phyloP scores from a whole-genome alignment of 2,888 invertebrate genomes.

The Acleris literana region DNA sequence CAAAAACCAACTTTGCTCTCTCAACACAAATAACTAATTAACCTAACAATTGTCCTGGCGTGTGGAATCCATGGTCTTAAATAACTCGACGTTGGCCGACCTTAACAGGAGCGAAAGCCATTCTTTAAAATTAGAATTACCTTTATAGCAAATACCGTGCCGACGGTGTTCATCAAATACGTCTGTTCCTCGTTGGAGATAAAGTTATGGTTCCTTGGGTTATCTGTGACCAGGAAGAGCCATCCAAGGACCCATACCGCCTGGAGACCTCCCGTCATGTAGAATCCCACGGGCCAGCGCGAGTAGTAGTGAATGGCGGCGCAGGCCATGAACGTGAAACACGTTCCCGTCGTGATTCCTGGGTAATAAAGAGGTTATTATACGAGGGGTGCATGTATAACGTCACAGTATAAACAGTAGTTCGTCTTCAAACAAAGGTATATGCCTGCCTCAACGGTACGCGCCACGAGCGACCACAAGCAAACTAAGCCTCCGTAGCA shows the following conservation, averaged over 20 bases:
- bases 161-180: slow-evolving; percentile 84
- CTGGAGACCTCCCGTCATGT: slow-evolving; percentile 82
- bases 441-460: too few relatives aligned
- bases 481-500: too few relatives aligned
- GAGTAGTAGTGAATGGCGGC: slow-evolving; percentile 84
- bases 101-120: neutral
- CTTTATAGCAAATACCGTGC: slow-evolving; percentile 72
- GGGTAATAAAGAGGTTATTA: slow-evolving; percentile 13
- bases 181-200: slow-evolving; percentile 84
- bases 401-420: too few relatives aligned
- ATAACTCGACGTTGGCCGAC: too few relatives aligned
- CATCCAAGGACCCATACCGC: slow-evolving; percentile 81
- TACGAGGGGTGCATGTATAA: too few relatives aligned
- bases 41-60: too few relatives aligned
- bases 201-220: slow-evolving; percentile 83
- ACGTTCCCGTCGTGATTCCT: slow-evolving; percentile 84
- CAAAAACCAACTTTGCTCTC: too few relatives aligned
- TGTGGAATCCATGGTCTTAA: too few relatives aligned
- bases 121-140: slow-evolving; percentile 43
- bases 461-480: too few relatives aligned
- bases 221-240: slow-evolving; percentile 84
- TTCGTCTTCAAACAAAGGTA: too few relatives aligned
- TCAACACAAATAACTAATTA: too few relatives aligned
- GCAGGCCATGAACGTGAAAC: slow-evolving; percentile 86
- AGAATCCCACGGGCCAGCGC: slow-evolving; percentile 87